Evolutionary conservation across 2,888 invertebrate genomes (phyloP).

Genomic region (Drosophila percnosoma): DNA sequence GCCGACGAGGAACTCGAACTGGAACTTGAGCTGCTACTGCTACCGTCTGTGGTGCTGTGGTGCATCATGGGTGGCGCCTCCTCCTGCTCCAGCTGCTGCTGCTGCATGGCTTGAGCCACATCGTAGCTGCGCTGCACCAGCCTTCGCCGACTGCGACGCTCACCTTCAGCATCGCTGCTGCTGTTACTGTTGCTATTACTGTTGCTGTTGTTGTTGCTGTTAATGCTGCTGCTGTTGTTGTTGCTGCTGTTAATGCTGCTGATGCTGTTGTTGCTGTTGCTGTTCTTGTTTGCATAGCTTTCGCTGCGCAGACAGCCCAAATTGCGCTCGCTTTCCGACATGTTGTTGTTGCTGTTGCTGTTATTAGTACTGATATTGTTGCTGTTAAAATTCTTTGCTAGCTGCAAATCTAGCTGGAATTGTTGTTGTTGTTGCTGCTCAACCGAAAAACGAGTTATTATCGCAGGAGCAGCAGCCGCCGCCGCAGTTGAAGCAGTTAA

Average conservation of each 20-base stretch:
- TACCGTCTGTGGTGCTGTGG: conserved; percentile 64
- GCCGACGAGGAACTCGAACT: conserved; percentile 84
- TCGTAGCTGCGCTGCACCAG: conserved; percentile 82
- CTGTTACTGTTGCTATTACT: conserved; percentile 41
- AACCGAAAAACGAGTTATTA: conserved; percentile 79
- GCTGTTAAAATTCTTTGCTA: conserved; percentile 59
- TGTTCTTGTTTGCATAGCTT: conserved; percentile 59
- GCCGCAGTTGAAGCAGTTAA: conserved; percentile 46
- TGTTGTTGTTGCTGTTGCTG: conserved; percentile 30
- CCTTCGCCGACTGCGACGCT: conserved; percentile 51
- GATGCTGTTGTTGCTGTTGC: conserved; percentile 45
- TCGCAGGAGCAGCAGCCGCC: conserved; percentile 66
- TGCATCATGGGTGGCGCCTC: conserved; percentile 36
- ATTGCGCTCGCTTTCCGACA: conserved; percentile 44
- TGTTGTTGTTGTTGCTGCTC: conserved; percentile 59
- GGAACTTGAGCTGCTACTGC: conserved; percentile 82
- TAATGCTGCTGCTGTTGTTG: conserved; percentile 43
- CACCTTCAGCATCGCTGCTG: conserved; percentile 49
- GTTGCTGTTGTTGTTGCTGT: conserved; percentile 40
- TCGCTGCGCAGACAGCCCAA: conserved; percentile 66
- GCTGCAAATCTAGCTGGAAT: conserved; percentile 40
- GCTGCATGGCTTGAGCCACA: conserved; percentile 65
- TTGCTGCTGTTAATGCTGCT: conserved; percentile 40
- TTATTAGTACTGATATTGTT: not conserved
- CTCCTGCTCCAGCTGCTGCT: conserved; percentile 5